Base-by-base conservation (phyloP, 2,888 invertebrate species). In the Fragum whitleyi region DNA sequence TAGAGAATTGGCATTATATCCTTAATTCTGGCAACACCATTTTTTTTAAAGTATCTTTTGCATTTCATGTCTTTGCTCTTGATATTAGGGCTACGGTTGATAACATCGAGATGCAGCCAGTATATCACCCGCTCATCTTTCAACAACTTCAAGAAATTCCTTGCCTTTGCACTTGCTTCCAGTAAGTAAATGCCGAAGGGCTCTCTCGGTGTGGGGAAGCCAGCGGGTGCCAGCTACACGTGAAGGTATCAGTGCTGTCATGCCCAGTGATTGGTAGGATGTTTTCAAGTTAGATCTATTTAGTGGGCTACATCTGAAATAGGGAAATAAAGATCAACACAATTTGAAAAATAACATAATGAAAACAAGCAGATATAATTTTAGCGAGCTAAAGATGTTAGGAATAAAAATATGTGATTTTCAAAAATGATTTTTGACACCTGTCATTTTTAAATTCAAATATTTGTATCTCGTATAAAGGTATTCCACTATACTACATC, bases 201-300 rank as follows among this genome's bases (percentile, higher is more conserved):
- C 81, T 39, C 26, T 62, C 16, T 68, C 16, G 9, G 70, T 69
- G 28, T 81, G 77, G 0, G 77, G 71, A 9, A 81, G 53, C 77
- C 81, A 81, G 7, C 81, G 7, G 1, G 82, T 79, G 9, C 82
- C 79, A 14, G 79, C 78, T 2, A 82, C 73, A 1, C 82, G 19
- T 29, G 78, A 79, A 3, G 78, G 82, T 1, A 76, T 7, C 16
- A 61, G 1, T 14, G 47, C 1, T 5, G 26, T 26, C 19, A 2
- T n/a, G 1, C 59, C 65, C 0, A 82, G 7, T 1, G 42, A 42
- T 7, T 57, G 14, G 39, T 69, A 82, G 2, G 75, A 61, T 9
- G 53, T 39, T 19, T 61, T 71, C 47, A 82, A 42, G 23, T 72
- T 74, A 16, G 81, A 21, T 53, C 81, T 62, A 42, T 81, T 81